Evolutionary conservation across 2,888 invertebrate species (phyloP).

Genomic region (Gryllus longicercus): DNA sequence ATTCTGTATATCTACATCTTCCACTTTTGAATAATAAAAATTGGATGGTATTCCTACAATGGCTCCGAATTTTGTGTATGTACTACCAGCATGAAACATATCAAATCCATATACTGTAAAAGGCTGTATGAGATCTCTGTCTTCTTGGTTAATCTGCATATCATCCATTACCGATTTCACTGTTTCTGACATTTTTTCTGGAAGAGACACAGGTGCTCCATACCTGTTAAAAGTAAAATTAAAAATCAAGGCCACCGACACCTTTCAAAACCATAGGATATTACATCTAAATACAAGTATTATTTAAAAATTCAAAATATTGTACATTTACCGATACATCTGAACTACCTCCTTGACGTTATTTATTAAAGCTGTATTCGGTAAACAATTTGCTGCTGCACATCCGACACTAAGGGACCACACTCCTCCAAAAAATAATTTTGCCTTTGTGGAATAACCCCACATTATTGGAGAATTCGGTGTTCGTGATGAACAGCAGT

Average conservation of each 20-base stretch:
- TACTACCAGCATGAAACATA: constrained; percentile 63
- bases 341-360: neutral
- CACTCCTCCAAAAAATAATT: neutral
- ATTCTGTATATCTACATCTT: constrained; percentile 56
- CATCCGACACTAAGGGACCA: neutral
- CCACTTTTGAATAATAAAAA: constrained; percentile 57
- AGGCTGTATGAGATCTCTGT: constrained; percentile 55
- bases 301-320: no score
- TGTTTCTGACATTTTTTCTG: constrained; percentile 51
- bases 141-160: constrained; percentile 53
- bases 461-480: no score
- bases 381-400: neutral
- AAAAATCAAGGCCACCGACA: neutral
- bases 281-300: no score
- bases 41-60: constrained; percentile 71
- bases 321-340: neutral
- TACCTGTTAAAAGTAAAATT: constrained; percentile 51
- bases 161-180: constrained; percentile 59
- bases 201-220: constrained; percentile 57
- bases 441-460: neutral
- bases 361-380: neutral
- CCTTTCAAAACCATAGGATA: no score
- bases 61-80: constrained; percentile 55
- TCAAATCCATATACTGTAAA: constrained; percentile 74
- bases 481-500: no score